Conservation (phyloP, 2,888 invertebrate genomes). For the Entomobrya proxima region DNA sequence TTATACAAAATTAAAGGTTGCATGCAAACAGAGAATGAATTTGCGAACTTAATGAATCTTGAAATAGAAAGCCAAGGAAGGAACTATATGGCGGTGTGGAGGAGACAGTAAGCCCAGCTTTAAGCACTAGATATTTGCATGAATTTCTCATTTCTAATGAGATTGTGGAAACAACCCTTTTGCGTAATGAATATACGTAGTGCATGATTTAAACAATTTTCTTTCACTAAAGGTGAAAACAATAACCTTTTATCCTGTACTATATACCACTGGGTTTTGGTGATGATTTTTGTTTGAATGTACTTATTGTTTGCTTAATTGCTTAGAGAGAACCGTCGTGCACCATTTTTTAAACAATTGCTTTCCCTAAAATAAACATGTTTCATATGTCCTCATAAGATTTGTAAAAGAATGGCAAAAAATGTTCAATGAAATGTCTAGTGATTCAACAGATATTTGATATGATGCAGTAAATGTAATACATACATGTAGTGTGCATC, state of each 20-base stretch:
- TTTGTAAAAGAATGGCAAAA: too few species aligned
- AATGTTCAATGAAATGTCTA: too few species aligned
- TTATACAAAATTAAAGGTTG: conserved; percentile 6
- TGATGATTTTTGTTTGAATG: not conserved
- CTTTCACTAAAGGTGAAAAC: not conserved
- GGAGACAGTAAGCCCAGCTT: not conserved
- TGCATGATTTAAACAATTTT: not conserved
- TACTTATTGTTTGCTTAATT: not conserved
- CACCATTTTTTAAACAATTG: too few species aligned
- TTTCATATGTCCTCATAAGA: too few species aligned
- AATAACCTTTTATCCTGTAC: conserved; percentile 9
- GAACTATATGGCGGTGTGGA: not conserved
- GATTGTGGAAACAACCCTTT: not conserved
- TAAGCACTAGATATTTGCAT: conserved; percentile 36
- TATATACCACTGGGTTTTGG: not conserved
- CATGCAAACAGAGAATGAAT: conserved; percentile 5
- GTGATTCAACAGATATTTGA: too few species aligned
- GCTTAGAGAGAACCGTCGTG: too few species aligned
- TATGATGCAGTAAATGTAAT: too few species aligned
- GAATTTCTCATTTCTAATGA: conserved; percentile 50
- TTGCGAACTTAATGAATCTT: not conserved
- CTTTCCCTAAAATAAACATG: too few species aligned
- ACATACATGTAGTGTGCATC: too few species aligned
- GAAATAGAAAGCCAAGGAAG: not conserved
- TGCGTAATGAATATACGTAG: conserved; percentile 24